Evolutionary conservation across 2,888 invertebrate genomes (phyloP), one percentile per base, ranked within the genome.

Genomic region (Polyploca ridens): DNA sequence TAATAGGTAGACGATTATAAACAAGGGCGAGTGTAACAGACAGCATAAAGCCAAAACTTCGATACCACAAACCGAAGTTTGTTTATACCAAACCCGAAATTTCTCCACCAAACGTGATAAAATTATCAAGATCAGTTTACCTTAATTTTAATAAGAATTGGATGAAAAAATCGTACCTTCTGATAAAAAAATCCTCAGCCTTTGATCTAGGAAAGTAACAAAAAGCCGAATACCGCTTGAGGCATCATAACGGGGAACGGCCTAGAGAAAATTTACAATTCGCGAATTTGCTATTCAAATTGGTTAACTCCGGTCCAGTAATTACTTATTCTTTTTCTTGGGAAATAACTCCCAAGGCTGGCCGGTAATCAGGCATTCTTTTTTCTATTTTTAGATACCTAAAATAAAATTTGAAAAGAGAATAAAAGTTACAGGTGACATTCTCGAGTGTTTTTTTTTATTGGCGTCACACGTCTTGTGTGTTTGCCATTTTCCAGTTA

Each of bases 291-390:
- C 78, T 79, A 84, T 84, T 81, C 82, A 84, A 83, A 84, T 84
- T 83, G 74, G 73, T 81, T 81, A 82, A 79, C 79, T 82, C 75
- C 71, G 72, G 75, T 67, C 65, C 76, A 66, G 77, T 83, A 82
- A 84, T 84, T 83, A 83, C 82, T 77, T 78, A 83, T 83, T 83
- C 83, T 84, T 84, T 84, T 82, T 74, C 76, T 78, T 41, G 62
- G 5, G 68, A 66, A 71, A 72, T 73, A 70, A 73, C 73, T 75
- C 65, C 65, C 63, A 66, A 66, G 64, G 66, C 66, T 63, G 69
- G 64, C 62, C 63, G 64, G 70, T 77, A 72, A 72, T 77, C 64
- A 71, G 69, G 62, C 68, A 10, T 64, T 68, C 66, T 72, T n/a
- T 69, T 72, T 65, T 63, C 11, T n/a, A 19, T 13, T 41, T 41